Base-by-base conservation (phyloP, 1,140 invertebrate genomes). In the Diuraphis noxia region DNA sequence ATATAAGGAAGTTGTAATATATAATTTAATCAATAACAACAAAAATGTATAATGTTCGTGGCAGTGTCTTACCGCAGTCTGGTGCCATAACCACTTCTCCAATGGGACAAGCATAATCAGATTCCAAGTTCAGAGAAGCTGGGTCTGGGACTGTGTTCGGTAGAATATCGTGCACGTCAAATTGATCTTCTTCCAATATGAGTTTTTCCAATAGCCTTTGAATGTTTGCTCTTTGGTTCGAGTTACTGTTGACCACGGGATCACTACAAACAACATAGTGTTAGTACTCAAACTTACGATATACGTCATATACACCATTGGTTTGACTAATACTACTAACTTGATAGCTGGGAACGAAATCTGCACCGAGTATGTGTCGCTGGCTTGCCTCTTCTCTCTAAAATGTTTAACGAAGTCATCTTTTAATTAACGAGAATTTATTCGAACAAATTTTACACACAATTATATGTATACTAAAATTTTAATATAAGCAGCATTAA, bases 61-160 rank as follows among this genome's bases (percentile, higher is more conserved):
- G n/a, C 10, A 6, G 79, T 23, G 13, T 46, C 88, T 95, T 95
- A 97, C 97, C 97, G 93, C 98, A 98, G 93, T 98, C 97, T 92
- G 97, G 97, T 40, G 97, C 96, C 95, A 98, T 97, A 7, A 98
- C 97, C 49, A 99, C 98, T 95, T 98, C 97, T 88, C 98, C 98
- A 92, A 96, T 95, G 0, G 97, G 97, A 94, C 98, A 99, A 91
- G 97, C 97, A 93, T 98, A 99, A 93, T 98, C 98, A 0, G 98
- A 98, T 93, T 97, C 95, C 2, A 99, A 94, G 72, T 95, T 93
- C 56, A 99, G 94, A 34, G 98, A 98, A 7, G 97, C 97, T 87
- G 98, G 97, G 94, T 99, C 98, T 0, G 98, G 97, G 1, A 98
- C 96, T 0, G 98, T 99, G 93, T 99, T 99, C 21, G 98, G 98